Evolutionary conservation across 2,113 vertebrate species (phyloP).

Genomic region (Melanerpes formicivorus): DNA sequence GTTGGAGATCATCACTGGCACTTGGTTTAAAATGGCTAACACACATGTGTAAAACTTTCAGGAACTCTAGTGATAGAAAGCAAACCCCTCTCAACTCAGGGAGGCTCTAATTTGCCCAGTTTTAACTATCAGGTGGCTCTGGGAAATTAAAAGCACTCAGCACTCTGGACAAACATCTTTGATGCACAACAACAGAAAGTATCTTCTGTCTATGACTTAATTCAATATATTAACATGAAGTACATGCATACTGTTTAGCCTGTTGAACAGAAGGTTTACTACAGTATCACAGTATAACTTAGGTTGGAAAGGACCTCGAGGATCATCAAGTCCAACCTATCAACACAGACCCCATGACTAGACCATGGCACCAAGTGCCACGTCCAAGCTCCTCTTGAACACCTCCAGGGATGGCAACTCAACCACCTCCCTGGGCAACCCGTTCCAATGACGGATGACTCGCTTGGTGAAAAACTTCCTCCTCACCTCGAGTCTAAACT

Average conservation of each 20-base stretch:
- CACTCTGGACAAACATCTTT: not conserved
- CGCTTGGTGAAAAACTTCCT: no score
- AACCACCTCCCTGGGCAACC: no score
- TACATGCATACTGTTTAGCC: not conserved
- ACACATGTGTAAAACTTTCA: conserved; percentile 2
- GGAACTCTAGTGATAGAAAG: not conserved
- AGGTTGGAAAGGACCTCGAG: no score
- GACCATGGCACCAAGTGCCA: no score
- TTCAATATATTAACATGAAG: conserved; percentile 39
- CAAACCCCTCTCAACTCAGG: not conserved
- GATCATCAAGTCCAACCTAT: no score
- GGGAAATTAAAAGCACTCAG: not conserved
- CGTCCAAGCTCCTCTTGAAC: no score
- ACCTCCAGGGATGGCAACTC: no score
- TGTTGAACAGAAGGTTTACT: conserved; percentile 31
- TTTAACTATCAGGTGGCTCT: conserved; percentile 12
- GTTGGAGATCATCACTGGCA: not conserved
- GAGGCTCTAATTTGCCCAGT: not conserved
- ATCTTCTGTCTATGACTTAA: not conserved
- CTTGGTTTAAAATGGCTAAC: not conserved
- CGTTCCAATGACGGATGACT: no score
- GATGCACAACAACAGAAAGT: conserved; percentile 9
- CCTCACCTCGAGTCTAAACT: no score
- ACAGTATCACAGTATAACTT: no score
- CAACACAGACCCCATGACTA: no score